Evolutionary conservation across 1,140 invertebrate species (phyloP), one percentile per base, ranked within the genome.

Genomic region (Apis dorsata): DNA sequence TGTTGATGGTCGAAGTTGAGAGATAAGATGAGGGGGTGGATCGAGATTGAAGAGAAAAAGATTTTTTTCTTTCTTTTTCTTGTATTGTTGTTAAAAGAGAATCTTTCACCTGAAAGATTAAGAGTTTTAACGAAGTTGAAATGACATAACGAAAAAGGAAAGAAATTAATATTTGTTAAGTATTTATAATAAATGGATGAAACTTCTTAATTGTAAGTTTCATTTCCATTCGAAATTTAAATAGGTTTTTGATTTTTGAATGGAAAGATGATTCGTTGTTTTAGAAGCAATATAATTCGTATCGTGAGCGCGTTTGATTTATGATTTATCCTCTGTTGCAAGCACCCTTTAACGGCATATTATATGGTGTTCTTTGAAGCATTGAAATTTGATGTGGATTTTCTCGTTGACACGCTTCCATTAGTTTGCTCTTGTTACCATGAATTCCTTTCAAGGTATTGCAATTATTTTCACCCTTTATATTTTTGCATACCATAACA

Each of bases 371-470:
- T 21, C 69, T 24, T 19, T 57, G 70, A 28, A 59, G 49, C 53
- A 34, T 19, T 72, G 70, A 72, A 72, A 72, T 72, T 72, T 72
- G 53, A 72, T 59, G 70, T 59, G 70, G 2, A 59, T 72, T 72
- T 72, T 53, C 53, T 9, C 49, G 44, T 28, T 9, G 53, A 72
- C 70, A 24, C 51, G 70, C 19, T 72, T 72, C 70, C 70, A 72
- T 72, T 72, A 72, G 53, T 57, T 71, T 28, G 69, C 7, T 72
- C 53, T 57, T 28, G 53, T 72, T 72, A 72, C 53, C 53, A 2
- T 59, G 70, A 12, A 72, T 72, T 72, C 70, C 70, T 72, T 72
- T 72, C 70, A 72, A 59, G 53, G 70, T 57, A 72, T 34, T 34
- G 24, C 53, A 53, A 72, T 34, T 28, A 72, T 34, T 72, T 59